These are phyloP conservation scores for Biston betularia DNA, from an alignment of 2,888 invertebrate genomes.

Conservation along the genomic window DNA sequence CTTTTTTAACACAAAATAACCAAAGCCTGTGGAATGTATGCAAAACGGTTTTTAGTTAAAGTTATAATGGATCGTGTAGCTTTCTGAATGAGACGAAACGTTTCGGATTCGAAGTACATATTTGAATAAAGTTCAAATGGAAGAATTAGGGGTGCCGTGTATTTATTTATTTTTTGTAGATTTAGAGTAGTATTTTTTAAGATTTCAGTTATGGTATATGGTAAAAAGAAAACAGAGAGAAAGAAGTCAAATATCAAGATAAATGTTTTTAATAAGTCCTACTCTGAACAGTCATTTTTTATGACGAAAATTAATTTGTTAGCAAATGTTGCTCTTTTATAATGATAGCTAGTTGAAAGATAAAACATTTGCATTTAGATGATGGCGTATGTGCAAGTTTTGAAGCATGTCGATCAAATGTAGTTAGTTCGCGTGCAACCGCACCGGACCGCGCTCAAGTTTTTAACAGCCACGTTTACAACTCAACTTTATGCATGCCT, in stretches of 20 bases:
- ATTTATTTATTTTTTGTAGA: too few species aligned
- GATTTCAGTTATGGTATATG: too few species aligned
- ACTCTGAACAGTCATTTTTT: too few species aligned
- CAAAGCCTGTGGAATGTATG: constrained; percentile 14
- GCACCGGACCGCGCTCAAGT: constrained; percentile 62
- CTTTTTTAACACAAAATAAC: constrained; percentile 40
- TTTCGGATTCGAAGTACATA: neutral
- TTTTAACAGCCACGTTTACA: constrained; percentile 70
- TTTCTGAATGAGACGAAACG: constrained; percentile 22
- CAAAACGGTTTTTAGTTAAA: constrained; percentile 19
- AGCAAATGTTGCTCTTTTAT: too few species aligned
- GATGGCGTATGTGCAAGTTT: constrained; percentile 30
- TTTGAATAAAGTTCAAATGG: constrained; percentile 22
- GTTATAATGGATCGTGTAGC: constrained; percentile 25
- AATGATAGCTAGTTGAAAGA: too few species aligned
- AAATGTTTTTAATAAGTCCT: too few species aligned
- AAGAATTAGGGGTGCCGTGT: constrained; percentile 3
- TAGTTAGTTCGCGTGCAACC: constrained; percentile 68
- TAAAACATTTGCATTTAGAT: constrained; percentile 1
- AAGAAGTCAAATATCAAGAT: too few species aligned
- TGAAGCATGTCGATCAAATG: constrained; percentile 55
- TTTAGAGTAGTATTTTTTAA: too few species aligned
- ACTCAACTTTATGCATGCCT: constrained; percentile 65
- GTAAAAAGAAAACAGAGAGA: too few species aligned
- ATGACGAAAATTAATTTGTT: too few species aligned